A percentile compares a stretch with the other conserved stretches of the same genome.
Evolutionary conservation across 2,797 vertebrate species (phyloP).

Genomic region (Bucorvus abyssinicus): DNA sequence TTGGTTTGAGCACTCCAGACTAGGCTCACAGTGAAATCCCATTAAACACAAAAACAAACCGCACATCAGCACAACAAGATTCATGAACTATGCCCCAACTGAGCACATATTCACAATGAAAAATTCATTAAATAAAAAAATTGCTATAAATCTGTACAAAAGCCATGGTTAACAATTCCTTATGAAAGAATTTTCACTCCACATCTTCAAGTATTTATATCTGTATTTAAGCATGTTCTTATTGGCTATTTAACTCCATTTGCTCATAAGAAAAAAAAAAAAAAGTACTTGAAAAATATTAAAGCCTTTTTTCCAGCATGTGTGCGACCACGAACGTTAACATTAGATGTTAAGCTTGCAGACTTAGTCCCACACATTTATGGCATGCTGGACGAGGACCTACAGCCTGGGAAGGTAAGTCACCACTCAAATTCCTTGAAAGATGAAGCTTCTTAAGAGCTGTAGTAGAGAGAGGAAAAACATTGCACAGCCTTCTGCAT

Average conservation of each 20-base stretch:
- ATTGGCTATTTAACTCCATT: not conserved
- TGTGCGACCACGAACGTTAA: not conserved
- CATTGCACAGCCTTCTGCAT: not conserved
- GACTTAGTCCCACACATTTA: not conserved
- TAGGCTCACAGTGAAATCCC: not conserved
- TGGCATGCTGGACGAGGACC: not conserved
- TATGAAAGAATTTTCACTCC: slow-evolving; percentile 17
- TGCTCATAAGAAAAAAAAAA: not conserved
- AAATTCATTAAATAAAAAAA: slow-evolving; percentile 44
- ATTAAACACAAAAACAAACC: not conserved
- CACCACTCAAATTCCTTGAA: not conserved
- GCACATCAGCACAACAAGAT: not conserved
- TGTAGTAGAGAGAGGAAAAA: not conserved
- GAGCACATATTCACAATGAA: slow-evolving; percentile 21
- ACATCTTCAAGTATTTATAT: slow-evolving; percentile 16
- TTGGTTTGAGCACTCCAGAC: not conserved
- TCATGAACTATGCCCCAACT: not conserved
- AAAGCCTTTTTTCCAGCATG: not conserved
- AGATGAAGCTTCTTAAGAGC: not conserved
- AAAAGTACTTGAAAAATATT: not conserved
- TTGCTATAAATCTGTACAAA: slow-evolving; percentile 63
- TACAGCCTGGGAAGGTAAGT: not conserved
- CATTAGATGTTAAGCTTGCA: not conserved
- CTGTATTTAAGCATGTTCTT: not conserved
- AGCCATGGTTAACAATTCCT: not conserved